Base-by-base conservation (phyloP, 2,888 invertebrate species). In the Patella caerulea region DNA sequence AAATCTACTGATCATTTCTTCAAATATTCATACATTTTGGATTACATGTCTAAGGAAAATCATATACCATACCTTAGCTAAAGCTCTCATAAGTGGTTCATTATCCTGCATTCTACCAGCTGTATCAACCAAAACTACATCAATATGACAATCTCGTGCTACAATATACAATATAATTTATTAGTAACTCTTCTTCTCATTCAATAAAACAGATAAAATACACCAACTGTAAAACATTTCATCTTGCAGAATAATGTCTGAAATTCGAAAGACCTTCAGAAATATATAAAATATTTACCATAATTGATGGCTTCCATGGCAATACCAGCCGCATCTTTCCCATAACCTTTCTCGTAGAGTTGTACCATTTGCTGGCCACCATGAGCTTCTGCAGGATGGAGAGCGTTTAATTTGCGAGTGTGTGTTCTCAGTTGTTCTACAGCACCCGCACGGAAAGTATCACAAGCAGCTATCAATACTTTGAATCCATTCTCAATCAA, bases 81-180 rank as follows among this genome's bases (percentile, higher is more conserved):
- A 93, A 0, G 99, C 98, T 82, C 98, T 94, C 99, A 99, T 99
- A 69, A 99, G 93, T 0, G 99, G 99, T 91, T 99, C 99, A 92
- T 99, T 99, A 93, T 99, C 99, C 93, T 99, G 99, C 99, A 99
- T 99, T 80, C 99, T 94, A n/a, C 99, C 99, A 59, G 99, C 99
- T 0, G 99, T 99, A 92, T 99, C 99, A 24, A 99, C 95, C n/a
- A 99, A 93, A 0, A 99, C 99, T 14, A 99, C 95, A 93, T 99
- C 98, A 77, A 96, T 94, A 76, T 93, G 94, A 0, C 94, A 93
- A 87, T 98, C 97, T 75, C 94, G 94, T 0, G 98, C 93, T 93
- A 85, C 1, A 86, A 86, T 34, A 76, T 77, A 53, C 45, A 45
- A 45, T 45, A 45, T 45, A 7, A 7, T 45, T 45, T 45, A 45